These are phyloP conservation scores for Periophthalmus modestus DNA, from an alignment of 2,113 vertebrate genomes.

Conservation along the genomic window DNA sequence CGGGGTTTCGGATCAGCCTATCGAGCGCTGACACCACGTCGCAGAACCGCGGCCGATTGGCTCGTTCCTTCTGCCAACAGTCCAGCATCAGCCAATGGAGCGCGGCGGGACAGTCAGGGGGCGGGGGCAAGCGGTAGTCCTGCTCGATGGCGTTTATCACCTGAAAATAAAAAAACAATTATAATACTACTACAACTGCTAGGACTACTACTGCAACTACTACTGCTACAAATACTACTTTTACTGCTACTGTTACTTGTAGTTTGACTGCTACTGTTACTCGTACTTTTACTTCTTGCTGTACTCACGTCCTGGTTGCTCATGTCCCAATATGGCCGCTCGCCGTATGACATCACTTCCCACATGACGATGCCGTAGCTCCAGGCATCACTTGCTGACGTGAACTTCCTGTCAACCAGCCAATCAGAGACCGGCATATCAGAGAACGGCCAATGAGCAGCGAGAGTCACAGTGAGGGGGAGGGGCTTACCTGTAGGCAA, in stretches of 20 bases:
- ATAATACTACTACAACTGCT: constrained; percentile 4
- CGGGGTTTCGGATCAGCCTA: constrained; percentile 87
- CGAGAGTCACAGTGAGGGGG: background rate
- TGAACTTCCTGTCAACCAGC: constrained; percentile 77
- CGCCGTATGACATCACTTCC: constrained; percentile 86
- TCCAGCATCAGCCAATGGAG: constrained; percentile 95
- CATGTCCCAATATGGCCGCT: constrained; percentile 83
- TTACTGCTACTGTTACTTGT: too few species aligned
- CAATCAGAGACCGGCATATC: background rate
- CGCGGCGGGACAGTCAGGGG: constrained; percentile 90
- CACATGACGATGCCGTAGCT: constrained; percentile 86
- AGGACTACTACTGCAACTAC: too few species aligned
- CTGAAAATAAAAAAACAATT: constrained; percentile 69
- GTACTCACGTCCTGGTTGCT: constrained; percentile 78
- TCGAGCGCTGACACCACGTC: constrained; percentile 84
- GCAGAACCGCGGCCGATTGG: constrained; percentile 81
- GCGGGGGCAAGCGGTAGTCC: constrained; percentile 71
- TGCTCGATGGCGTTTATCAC: constrained; percentile 95
- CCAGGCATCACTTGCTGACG: constrained; percentile 82
- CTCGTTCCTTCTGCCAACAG: constrained; percentile 94
- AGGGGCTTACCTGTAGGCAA: constrained; percentile 65
- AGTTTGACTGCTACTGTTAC: too few species aligned
- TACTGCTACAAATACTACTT: too few species aligned
- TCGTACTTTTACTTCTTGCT: too few species aligned
- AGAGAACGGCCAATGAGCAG: background rate